A percentile compares a stretch with the other conserved stretches of the same genome.
Evolutionary conservation across 2,888 invertebrate species (phyloP).

Genomic region (Epinotia ramella): DNA sequence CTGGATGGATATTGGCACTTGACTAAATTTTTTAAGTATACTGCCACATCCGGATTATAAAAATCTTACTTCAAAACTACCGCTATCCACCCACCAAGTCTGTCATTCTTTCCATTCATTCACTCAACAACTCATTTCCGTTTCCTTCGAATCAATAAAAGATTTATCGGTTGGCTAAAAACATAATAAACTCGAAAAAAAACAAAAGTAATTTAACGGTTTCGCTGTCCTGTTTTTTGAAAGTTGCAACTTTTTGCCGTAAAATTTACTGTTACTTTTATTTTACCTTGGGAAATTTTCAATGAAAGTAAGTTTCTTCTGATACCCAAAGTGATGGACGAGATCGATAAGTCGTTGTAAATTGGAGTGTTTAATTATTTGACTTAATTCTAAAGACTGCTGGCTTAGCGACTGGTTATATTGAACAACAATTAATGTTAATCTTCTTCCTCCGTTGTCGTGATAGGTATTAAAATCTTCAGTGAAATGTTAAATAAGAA

Average conservation of each 20-base stretch:
- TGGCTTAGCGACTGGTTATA: not conserved
- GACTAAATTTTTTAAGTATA: not conserved
- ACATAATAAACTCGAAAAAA: constrained; percentile 14
- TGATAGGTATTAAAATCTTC: not conserved
- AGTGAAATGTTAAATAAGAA: too few relatives aligned
- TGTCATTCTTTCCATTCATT: constrained; percentile 50
- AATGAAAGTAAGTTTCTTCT: constrained; percentile 10
- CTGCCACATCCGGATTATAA: constrained; percentile 15
- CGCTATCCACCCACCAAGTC: constrained; percentile 54
- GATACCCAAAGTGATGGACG: not conserved
- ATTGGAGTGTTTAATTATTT: not conserved
- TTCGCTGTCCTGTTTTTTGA: constrained; percentile 22
- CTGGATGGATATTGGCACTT: not conserved
- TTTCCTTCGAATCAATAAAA: constrained; percentile 64
- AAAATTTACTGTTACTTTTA: constrained; percentile 28
- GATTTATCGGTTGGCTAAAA: constrained; percentile 41
- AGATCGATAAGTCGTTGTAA: not conserved
- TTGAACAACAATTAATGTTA: not conserved
- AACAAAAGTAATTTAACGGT: constrained; percentile 37
- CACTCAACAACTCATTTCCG: constrained; percentile 63
- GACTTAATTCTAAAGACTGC: not conserved
- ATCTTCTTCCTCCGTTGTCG: not conserved
- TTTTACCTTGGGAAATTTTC: not conserved
- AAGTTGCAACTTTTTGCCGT: constrained; percentile 5
- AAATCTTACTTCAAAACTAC: constrained; percentile 40